Conservation (phyloP, 2,113 vertebrate species). For the Procavia capensis region DNA sequence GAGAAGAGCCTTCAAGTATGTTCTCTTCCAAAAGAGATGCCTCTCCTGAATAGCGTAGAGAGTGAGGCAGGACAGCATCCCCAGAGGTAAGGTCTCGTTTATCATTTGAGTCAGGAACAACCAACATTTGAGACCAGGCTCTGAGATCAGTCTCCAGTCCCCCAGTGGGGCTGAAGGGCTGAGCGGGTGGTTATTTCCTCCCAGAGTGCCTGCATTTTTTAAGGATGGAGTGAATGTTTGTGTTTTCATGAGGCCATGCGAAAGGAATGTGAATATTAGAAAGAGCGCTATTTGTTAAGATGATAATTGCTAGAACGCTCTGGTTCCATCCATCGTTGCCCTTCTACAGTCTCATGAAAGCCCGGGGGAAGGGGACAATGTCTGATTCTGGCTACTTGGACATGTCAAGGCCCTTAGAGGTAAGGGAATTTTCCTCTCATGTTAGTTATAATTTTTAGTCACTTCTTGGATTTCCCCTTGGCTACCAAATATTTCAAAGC, state of each 20-base stretch:
- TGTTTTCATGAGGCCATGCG: conserved; percentile 79
- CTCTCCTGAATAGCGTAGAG: background rate
- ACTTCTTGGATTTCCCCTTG: conserved; percentile 58
- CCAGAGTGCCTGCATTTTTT: conserved; percentile 76
- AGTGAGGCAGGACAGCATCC: background rate
- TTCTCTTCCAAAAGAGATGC: background rate
- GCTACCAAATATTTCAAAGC: conserved; percentile 68
- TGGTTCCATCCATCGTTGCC: background rate
- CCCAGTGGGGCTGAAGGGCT: background rate
- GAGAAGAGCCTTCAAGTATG: background rate
- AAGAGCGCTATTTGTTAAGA: conserved; percentile 76
- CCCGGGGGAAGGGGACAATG: background rate
- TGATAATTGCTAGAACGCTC: conserved; percentile 70
- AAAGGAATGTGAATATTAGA: conserved; percentile 81
- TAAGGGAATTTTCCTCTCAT: conserved; percentile 50
- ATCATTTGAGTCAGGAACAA: background rate
- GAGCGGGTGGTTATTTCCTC: conserved; percentile 25
- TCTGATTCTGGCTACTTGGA: background rate
- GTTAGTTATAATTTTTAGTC: conserved; percentile 54
- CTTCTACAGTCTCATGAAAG: conserved; percentile 14
- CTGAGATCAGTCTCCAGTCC: background rate
- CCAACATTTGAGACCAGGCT: background rate
- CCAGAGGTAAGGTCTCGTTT: background rate
- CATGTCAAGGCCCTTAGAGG: background rate
- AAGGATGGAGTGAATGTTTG: conserved; percentile 81